Base-by-base conservation (phyloP, 1,140 invertebrate species). In the Trialeurodes vaporariorum region DNA sequence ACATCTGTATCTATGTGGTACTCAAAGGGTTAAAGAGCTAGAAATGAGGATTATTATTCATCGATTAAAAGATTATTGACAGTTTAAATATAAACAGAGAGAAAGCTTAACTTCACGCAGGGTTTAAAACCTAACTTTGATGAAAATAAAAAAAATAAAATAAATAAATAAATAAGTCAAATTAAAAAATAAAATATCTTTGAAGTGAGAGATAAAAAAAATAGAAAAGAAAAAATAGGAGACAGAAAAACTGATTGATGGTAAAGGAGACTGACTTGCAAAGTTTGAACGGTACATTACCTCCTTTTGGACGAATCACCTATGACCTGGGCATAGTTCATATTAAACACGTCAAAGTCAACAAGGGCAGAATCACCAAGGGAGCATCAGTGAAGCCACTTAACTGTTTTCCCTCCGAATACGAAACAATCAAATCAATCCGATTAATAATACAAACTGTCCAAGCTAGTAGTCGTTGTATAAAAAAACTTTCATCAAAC, bases 131-230 rank as follows among this genome's bases (percentile, higher is more conserved):
- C n/a, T n/a, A n/a, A n/a, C n/a, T n/a, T n/a, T n/a, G n/a, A n/a
- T n/a, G n/a, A 17, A 49, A 49, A 49, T 49, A 49, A 49, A 49
- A 61, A 61, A 61, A 22, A 61, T 61, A 61, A 61, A 61, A 61
- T 61, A 61, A 22, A 62, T 62, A 24, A 24, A 12, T 9, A 62
- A 62, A 62, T 22, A 62, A 24, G 12, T 13, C 22, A 64, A 34
- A n/a, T 64, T 23, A 34, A 64, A 12, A 64, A 64, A 12, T 64
- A n/a, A 64, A 64, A 64, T 17, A 17, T 5, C 5, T 5, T 5
- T 24, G 27, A 5, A 26, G 25, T 11, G n/a, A 9, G 25, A 26
- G 25, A 9, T 26, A 64, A 64, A 21, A 64, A 64, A 64, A 64
- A 64, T 2, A n/a, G 12, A 64, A 25, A 64, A 49, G 17, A 49